A percentile compares a stretch with the other conserved stretches of the same genome.
Evolutionary conservation across 2,113 vertebrate species (phyloP).

Genomic region (Entelurus aequoreus): DNA sequence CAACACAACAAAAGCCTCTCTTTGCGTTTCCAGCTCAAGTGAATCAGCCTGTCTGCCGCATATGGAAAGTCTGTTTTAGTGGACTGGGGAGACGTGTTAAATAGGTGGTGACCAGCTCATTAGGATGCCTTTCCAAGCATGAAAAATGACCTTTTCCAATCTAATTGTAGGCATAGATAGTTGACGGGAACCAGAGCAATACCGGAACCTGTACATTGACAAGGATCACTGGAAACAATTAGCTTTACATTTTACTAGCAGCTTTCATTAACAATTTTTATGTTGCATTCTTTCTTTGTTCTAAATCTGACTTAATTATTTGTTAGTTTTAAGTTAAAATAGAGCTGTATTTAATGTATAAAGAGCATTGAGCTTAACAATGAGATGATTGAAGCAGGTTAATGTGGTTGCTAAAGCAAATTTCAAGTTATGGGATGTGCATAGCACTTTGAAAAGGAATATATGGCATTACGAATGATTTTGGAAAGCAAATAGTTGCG

Average conservation of each 20-base stretch:
- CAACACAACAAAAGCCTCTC: slow-evolving; percentile 49
- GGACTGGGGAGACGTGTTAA: slow-evolving; percentile 59
- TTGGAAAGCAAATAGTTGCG: no score
- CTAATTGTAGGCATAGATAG: slow-evolving; percentile 66
- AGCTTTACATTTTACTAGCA: slow-evolving; percentile 48
- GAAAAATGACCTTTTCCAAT: slow-evolving; percentile 70
- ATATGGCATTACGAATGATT: no score
- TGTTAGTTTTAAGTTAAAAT: slow-evolving; percentile 32
- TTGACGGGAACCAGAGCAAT: slow-evolving; percentile 59
- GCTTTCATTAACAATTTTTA: slow-evolving; percentile 38
- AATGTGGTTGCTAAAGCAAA: no score
- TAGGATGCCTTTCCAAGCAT: slow-evolving; percentile 69
- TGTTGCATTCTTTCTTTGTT: slow-evolving; percentile 44
- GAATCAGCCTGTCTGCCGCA: slow-evolving; percentile 43
- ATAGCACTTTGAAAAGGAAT: no score
- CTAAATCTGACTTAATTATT: slow-evolving; percentile 37
- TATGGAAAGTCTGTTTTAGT: slow-evolving; percentile 55
- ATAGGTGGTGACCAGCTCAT: slow-evolving; percentile 68
- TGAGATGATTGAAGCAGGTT: no score
- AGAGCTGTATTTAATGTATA: slow-evolving; percentile 20
- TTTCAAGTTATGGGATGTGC: no score
- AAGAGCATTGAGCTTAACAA: slow-evolving; percentile 8
- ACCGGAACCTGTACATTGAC: slow-evolving; percentile 51
- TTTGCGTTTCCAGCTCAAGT: slow-evolving; percentile 35
- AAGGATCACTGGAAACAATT: slow-evolving; percentile 74